phyloP scores from a whole-genome alignment of 2,113 vertebrate genomes.

The Sander vitreus region DNA sequence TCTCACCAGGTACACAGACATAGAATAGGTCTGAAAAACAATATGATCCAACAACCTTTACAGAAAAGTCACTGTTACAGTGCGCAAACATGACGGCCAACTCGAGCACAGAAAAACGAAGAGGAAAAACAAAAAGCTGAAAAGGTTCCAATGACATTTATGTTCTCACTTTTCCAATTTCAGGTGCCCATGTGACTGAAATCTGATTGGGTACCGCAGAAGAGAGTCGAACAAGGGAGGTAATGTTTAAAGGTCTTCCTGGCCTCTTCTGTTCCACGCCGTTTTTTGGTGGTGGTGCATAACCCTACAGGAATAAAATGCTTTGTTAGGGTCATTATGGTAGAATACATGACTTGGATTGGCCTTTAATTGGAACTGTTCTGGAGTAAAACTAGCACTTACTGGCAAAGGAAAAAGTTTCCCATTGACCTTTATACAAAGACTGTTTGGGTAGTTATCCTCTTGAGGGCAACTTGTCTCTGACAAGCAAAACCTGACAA shows the following conservation, averaged over 20 bases:
- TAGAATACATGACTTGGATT: not conserved
- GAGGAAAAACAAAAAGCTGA: not conserved
- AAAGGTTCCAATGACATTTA: not conserved
- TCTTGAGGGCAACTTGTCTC: conserved; percentile 98
- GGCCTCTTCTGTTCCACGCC: conserved; percentile 97
- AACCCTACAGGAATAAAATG: conserved; percentile 84
- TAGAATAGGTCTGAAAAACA: conserved; percentile 92
- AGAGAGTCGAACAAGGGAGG: conserved; percentile 92
- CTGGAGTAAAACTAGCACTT: conserved; percentile 71
- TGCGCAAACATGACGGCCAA: not conserved
- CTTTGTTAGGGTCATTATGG: not conserved
- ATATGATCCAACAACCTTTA: conserved; percentile 3
- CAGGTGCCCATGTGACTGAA: conserved; percentile 96
- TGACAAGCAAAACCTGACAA: conserved; percentile 92
- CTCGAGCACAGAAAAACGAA: not conserved
- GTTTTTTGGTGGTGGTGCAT: conserved; percentile 94
- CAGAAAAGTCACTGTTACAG: not conserved
- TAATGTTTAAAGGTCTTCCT: conserved; percentile 95
- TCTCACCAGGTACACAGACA: conserved; percentile 97
- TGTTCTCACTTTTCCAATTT: conserved; percentile 93
- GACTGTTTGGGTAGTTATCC: conserved; percentile 95
- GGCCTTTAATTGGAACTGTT: not conserved
- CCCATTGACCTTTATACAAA: conserved; percentile 98
- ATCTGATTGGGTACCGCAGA: conserved; percentile 98
- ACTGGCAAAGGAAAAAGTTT: conserved; percentile 96